Evolutionary conservation across 1,140 invertebrate species (phyloP), one percentile per base, ranked within the genome.

Genomic region (Pygmarrhopalites habei): DNA sequence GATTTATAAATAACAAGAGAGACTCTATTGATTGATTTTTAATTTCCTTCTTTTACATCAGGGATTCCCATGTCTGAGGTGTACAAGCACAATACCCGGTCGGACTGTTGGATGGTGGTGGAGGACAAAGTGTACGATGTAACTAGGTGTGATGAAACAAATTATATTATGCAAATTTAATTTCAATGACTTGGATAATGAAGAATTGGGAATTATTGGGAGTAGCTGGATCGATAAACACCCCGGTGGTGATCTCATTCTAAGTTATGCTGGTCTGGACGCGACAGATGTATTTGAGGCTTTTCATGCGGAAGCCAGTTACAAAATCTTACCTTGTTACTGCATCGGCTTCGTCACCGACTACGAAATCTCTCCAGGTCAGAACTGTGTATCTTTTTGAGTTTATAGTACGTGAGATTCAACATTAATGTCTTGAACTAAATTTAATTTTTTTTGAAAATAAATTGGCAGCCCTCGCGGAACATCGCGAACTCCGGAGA

Each of bases 61-160:
- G 51, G 51, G 4, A 55, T 55, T 32, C 51, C 51, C 7, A 55
- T 55, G 51, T 55, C 51, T 12, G 51, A 55, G 29, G 51, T 55
- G 21, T 5, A 5, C 51, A 55, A 55, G 29, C 51, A 55, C 51
- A 55, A 55, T 23, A 55, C 14, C 14, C 51, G 51, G 23, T 10
- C 5, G 51, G 51, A 55, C 51, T 55, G 51, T 21, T 55, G 51
- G 51, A 55, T 55, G 51, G 51, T 55, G 51, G 55, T 74, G 10
- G 66, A 72, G 32, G 65, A 74, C 61, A 68, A 69, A 14, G 62
- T 74, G 1, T 74, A 74, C 56, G 67, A 74, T 47, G 35, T 74
- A 14, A 59, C 60, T 2, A n/a, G n/a, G n/a, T n/a, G n/a, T n/a
- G n/a, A n/a, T n/a, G n/a, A n/a, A n/a, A n/a, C n/a, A n/a, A n/a